These are phyloP conservation scores for Accipiter virgatus DNA, from an alignment of 2,113 vertebrate species.

Conservation along the genomic window DNA sequence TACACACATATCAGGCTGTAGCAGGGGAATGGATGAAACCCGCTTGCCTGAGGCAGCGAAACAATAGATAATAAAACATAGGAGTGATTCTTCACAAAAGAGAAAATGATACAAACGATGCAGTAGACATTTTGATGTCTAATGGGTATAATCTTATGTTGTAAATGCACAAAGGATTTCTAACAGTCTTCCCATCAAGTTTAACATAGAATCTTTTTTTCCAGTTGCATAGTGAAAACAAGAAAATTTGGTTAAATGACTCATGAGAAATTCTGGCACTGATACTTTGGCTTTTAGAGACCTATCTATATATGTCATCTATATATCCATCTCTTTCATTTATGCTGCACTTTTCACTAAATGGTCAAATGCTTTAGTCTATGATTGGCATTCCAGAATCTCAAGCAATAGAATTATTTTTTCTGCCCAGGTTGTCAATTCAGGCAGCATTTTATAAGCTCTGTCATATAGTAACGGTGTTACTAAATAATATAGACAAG, in stretches of 20 bases:
- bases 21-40: not conserved
- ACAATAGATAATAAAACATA: not conserved
- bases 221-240: not conserved
- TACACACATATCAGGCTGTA: not conserved
- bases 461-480: not conserved
- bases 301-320: not conserved
- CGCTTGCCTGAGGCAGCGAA: not conserved
- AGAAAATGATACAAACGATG: not conserved
- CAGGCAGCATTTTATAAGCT: conserved; percentile 4
- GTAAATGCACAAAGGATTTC: not conserved
- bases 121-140: not conserved
- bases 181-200: not conserved
- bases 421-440: not conserved
- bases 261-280: not conserved
- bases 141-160: not conserved
- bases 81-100: not conserved
- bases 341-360: not conserved
- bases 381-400: not conserved
- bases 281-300: not conserved
- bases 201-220: not conserved
- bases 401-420: not conserved
- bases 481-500: conserved; percentile 20
- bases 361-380: not conserved
- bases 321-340: not conserved
- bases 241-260: not conserved